Conservation (phyloP, 2,888 invertebrate species). For the Drosophila mercatorum region DNA sequence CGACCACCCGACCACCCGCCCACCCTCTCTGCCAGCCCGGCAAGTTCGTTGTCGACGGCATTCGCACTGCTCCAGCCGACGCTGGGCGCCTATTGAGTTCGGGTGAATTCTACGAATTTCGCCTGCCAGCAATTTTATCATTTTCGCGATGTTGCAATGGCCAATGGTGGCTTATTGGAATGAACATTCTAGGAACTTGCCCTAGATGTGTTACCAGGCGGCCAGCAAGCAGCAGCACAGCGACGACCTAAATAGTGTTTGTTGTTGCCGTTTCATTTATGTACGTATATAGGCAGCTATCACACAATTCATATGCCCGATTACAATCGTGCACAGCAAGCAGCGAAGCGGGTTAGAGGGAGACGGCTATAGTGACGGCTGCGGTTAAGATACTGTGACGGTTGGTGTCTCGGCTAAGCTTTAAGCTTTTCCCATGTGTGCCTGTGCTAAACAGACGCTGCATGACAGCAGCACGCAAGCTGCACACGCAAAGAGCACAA, state of each 20-base stretch:
- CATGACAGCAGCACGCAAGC: conserved; percentile 1
- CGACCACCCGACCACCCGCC: not conserved
- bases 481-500: not conserved
- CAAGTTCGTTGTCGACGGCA: conserved; percentile 26
- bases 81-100: conserved; percentile 82
- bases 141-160: conserved; percentile 67
- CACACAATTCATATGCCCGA: conserved; percentile 26
- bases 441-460: conserved; percentile 11
- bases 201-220: conserved; percentile 82
- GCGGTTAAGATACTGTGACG: conserved; percentile 19
- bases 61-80: not conserved
- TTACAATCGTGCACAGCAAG: conserved; percentile 33
- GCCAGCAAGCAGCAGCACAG: conserved; percentile 61
- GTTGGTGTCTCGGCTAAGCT: conserved; percentile 61
- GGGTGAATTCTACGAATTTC: conserved; percentile 85
- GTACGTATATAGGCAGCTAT: conserved; percentile 9
- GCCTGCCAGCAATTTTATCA: conserved; percentile 53
- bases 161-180: conserved; percentile 74
- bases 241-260: conserved; percentile 68
- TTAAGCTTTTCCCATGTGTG: conserved; percentile 17
- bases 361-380: conserved; percentile 18
- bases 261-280: conserved; percentile 7
- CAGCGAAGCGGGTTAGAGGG: conserved; percentile 18
- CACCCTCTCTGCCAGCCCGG: conserved; percentile 9
- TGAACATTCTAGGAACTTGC: conserved; percentile 85